Evolutionary conservation across 2,113 vertebrate species (phyloP), one percentile per base, ranked within the genome.

Genomic region (Dasypus novemcinctus): DNA sequence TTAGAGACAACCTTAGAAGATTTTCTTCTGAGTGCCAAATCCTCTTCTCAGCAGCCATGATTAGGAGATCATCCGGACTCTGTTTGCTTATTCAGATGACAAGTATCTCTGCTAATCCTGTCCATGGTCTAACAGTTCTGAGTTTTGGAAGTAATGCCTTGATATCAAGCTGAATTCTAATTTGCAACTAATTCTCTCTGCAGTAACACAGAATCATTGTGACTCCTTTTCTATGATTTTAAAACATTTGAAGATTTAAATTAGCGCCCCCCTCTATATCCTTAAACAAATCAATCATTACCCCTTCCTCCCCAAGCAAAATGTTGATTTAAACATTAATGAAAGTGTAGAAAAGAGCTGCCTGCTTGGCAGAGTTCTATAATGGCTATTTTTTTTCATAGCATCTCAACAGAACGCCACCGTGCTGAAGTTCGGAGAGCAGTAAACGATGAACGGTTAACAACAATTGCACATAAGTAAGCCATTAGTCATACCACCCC

Each of bases 381-480:
- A 97, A 97, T 96, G 96, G 95, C 91, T 96, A 93, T 98, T 96
- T 98, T 97, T 97, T 91, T 74, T 92, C 89, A 91, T 96, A 99
- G 99, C 91, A 99, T 99, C 98, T 99, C 99, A 78, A 99, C 99
- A 0, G 99, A 99, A 97, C 98, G 99, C 4, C 99, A 99, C 96
- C 99, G 99, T 2, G 99, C 99, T 29, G 99, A 99, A 97, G 99
- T 99, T 90, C 99, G 99, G 96, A 98, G 99, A 97, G 99, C 99
- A 18, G 99, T 99, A 78, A 99, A 99, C 29, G 99, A 99, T 98
- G 99, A 99, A 87, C 99, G 99, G 71, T 98, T 99, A 95, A 99
- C 99, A 91, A 99, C 99, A 3, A 99, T 99, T 75, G 99, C 99
- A 49, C 99, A 99, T 98, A 99, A 99, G 99, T 99, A 98, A 99